A percentile compares a stretch with the other conserved stretches of the same genome.
Conservation (phyloP, 2,113 vertebrate genomes). For the Sardina pilchardus region DNA sequence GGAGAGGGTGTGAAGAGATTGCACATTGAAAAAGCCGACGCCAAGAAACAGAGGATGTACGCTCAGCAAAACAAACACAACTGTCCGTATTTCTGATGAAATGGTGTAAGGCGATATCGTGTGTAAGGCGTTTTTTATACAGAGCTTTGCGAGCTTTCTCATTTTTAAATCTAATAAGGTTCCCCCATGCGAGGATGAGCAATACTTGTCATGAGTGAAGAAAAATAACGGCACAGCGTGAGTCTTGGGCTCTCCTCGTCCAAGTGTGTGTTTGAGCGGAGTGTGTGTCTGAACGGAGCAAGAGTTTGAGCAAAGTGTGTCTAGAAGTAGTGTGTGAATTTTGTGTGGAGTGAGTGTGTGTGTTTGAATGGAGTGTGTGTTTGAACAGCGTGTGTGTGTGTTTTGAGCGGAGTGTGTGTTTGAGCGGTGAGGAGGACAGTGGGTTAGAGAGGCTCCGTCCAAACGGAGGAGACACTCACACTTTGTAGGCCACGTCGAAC, state of each 20-base stretch:
- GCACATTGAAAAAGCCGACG: not conserved
- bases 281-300: too few relatives aligned
- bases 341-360: too few relatives aligned
- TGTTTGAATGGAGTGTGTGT: not conserved
- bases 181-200: not conserved
- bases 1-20: not conserved
- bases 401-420: too few relatives aligned
- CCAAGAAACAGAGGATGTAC: not conserved
- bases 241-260: not conserved
- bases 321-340: too few relatives aligned
- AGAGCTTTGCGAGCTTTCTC: not conserved
- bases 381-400: not conserved
- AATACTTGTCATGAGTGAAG: not conserved
- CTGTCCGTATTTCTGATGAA: not conserved
- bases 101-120: not conserved
- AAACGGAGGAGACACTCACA: slow-evolving; percentile 80
- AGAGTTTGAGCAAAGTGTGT: not conserved
- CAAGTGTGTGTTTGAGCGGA: not conserved
- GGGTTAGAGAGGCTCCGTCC: not conserved
- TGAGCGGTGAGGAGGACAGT: not conserved
- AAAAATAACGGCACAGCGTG: not conserved
- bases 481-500: slow-evolving; percentile 91
- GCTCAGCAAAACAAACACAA: not conserved
- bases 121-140: not conserved
- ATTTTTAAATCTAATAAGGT: slow-evolving; percentile 12